Conservation (phyloP, 2,113 vertebrate genomes). For the Chroicocephalus ridibundus region DNA sequence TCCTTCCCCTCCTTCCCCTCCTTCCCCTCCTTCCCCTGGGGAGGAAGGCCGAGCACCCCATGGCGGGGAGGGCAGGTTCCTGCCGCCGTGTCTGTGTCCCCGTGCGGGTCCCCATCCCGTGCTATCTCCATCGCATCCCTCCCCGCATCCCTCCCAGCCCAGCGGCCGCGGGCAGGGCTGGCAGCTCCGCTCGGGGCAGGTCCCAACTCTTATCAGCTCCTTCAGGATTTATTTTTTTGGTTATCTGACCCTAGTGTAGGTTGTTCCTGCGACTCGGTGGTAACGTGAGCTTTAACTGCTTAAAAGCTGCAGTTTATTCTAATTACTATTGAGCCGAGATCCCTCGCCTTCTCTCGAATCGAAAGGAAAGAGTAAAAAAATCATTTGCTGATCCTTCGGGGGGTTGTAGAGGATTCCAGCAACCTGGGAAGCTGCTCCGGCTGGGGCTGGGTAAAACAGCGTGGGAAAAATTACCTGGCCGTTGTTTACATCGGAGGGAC, state of each 20-base stretch:
- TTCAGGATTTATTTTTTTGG: not conserved
- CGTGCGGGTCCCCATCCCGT: not conserved
- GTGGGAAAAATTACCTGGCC: not conserved
- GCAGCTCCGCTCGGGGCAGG: not conserved
- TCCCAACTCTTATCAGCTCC: not conserved
- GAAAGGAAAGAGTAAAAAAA: conserved; percentile 15
- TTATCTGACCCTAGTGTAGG: not conserved
- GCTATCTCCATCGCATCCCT: not conserved
- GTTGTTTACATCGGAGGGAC: not conserved
- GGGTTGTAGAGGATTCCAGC: not conserved
- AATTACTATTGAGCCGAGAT: conserved; percentile 1
- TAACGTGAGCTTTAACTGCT: not conserved
- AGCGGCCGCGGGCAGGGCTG: not conserved
- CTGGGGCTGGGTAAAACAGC: not conserved
- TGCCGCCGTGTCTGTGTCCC: not conserved
- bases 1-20: not conserved
- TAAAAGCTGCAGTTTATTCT: conserved; percentile 18
- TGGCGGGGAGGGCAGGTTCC: not conserved
- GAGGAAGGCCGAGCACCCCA: not conserved
- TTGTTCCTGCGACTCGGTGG: not conserved
- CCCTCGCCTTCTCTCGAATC: not conserved
- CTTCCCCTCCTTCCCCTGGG: not conserved
- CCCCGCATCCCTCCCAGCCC: not conserved
- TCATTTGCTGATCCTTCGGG: not conserved
- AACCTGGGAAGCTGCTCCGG: not conserved